Evolutionary conservation across 2,113 vertebrate species (phyloP).

Genomic region (Megalops atlanticus): DNA sequence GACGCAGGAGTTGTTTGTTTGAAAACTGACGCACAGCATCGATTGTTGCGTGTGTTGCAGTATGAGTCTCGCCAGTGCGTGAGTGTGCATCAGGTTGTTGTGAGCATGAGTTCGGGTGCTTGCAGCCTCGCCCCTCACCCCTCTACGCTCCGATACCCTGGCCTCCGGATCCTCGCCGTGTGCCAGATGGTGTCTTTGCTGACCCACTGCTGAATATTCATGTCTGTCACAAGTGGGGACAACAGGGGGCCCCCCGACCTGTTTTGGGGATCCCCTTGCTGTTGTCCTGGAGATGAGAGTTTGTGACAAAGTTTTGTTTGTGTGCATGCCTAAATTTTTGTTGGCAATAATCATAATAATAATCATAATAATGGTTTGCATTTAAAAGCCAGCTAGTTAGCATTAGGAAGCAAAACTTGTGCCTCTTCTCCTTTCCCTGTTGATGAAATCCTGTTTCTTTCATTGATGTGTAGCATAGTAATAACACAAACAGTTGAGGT

Average conservation of each 20-base stretch:
- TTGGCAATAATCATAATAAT: constrained; percentile 28
- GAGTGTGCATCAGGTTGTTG: not conserved
- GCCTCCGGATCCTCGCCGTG: constrained; percentile 50
- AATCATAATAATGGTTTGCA: no score
- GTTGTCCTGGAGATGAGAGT: not conserved
- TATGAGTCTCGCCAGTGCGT: not conserved
- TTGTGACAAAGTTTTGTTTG: not conserved
- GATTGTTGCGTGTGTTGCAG: not conserved
- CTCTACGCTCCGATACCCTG: not conserved
- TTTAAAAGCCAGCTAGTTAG: no score
- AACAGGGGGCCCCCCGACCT: constrained; percentile 42
- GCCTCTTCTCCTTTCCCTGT: not conserved
- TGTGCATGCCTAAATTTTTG: not conserved
- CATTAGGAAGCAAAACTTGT: not conserved
- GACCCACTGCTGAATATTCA: constrained; percentile 72
- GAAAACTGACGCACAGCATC: not conserved
- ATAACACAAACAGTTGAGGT: not conserved
- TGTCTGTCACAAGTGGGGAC: constrained; percentile 56
- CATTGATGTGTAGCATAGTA: not conserved
- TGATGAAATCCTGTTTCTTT: not conserved
- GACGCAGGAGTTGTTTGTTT: not conserved
- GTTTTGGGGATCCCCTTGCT: not conserved
- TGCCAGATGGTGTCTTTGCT: constrained; percentile 72
- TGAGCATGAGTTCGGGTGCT: constrained; percentile 19
- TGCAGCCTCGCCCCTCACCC: constrained; percentile 43